These are phyloP conservation scores for Actinia equina DNA, from an alignment of 64 coral and sea anemone species.

Conservation along the genomic window DNA sequence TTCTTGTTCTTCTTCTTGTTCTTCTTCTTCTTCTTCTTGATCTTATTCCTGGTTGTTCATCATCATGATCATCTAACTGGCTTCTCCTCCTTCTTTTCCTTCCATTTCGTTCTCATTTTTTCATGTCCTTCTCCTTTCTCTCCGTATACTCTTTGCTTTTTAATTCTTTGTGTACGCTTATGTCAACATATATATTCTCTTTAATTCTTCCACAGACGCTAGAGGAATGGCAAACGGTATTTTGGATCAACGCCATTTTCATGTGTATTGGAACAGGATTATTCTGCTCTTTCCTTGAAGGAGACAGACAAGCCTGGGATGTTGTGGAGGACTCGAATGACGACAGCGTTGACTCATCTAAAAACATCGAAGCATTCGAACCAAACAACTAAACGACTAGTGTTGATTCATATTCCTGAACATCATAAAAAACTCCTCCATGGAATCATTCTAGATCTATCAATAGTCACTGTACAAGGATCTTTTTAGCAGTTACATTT, in stretches of 20 bases:
- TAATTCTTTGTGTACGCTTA: too few species aligned
- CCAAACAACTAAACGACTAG: background rate
- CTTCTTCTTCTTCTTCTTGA: background rate
- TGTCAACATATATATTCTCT: background rate
- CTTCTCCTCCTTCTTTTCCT: too few species aligned
- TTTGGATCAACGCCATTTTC: slow-evolving; percentile 64
- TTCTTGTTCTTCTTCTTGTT: background rate
- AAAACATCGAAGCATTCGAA: background rate
- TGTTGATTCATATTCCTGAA: too few species aligned
- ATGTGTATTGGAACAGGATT: slow-evolving; percentile 32
- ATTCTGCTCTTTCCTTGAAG: slow-evolving; percentile 61
- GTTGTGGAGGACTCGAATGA: slow-evolving; percentile 1
- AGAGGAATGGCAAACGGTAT: slow-evolving; percentile 66
- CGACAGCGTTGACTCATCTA: background rate
- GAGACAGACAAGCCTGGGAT: slow-evolving; percentile 75
- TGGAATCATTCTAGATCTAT: too few species aligned
- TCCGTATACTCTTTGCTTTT: background rate
- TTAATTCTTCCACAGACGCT: slow-evolving; percentile 27
- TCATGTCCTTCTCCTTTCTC: background rate
- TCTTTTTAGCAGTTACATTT: too few species aligned
- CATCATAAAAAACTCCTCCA: too few species aligned
- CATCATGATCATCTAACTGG: too few species aligned
- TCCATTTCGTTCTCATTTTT: background rate
- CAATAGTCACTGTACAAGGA: too few species aligned
- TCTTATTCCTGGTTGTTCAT: too few species aligned